These are phyloP conservation scores for Salticus scenicus DNA, from an alignment of 2,888 invertebrate species.

Conservation along the genomic window DNA sequence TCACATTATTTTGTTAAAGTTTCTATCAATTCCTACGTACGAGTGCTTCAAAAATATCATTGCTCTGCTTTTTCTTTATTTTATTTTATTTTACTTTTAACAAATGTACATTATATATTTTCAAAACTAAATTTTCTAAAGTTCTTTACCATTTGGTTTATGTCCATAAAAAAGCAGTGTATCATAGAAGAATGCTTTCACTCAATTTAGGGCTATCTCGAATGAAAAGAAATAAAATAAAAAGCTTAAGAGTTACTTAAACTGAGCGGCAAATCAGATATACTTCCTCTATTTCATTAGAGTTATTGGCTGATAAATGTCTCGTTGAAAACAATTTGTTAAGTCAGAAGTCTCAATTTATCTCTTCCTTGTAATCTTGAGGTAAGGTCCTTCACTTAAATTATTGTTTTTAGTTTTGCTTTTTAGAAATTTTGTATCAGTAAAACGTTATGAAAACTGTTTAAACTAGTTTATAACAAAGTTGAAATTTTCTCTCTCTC, in stretches of 20 bases:
- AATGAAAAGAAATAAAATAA: background rate
- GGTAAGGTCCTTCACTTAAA: background rate
- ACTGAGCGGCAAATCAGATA: background rate
- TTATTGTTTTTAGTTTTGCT: background rate
- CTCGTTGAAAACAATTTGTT: constrained; percentile 1
- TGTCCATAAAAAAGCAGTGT: background rate
- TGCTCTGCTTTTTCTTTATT: too few species aligned
- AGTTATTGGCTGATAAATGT: background rate
- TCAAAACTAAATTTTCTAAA: background rate
- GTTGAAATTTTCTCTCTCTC: too few species aligned
- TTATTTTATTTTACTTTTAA: too few species aligned
- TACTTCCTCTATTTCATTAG: constrained; percentile 6
- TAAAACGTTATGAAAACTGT: too few species aligned
- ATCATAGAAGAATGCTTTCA: background rate
- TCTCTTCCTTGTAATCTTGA: background rate
- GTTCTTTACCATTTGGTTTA: background rate
- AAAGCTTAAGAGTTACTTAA: background rate
- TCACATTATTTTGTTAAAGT: too few species aligned
- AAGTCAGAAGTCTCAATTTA: background rate
- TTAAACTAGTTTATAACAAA: too few species aligned
- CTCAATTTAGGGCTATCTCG: background rate
- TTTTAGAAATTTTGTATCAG: too few species aligned
- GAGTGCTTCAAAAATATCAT: too few species aligned
- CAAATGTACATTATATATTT: too few species aligned
- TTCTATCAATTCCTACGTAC: too few species aligned